These are phyloP conservation scores for Serrognathus titanus DNA, from an alignment of 2,888 invertebrate species.

Conservation along the genomic window DNA sequence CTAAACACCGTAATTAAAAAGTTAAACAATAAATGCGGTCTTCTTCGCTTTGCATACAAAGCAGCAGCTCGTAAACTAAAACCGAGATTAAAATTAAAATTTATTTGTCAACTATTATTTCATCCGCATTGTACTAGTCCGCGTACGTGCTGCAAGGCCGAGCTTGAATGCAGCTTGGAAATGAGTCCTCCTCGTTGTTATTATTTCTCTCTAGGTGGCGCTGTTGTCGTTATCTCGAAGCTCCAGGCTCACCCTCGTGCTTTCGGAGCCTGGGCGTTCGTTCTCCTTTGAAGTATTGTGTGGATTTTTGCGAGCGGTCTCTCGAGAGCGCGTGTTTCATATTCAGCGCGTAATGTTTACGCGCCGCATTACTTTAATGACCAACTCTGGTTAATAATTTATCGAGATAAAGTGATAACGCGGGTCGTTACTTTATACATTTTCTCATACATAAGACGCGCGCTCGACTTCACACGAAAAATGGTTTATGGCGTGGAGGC, in stretches of 20 bases:
- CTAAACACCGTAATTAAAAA: not conserved
- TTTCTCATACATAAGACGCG: too few relatives aligned
- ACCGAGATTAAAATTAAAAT: not conserved
- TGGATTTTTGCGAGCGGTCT: slow-evolving; percentile 27
- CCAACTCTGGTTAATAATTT: slow-evolving; percentile 13
- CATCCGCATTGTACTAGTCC: not conserved
- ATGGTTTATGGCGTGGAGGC: too few relatives aligned
- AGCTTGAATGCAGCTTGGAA: slow-evolving; percentile 4
- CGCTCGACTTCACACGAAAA: too few relatives aligned
- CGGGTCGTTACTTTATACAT: not conserved
- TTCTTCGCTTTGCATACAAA: not conserved
- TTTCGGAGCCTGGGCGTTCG: slow-evolving; percentile 28
- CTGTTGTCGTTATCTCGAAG: slow-evolving; percentile 35
- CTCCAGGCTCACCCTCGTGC: slow-evolving; percentile 34
- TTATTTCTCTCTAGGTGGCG: slow-evolving; percentile 36
- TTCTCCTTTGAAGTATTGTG: slow-evolving; percentile 35
- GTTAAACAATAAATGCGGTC: not conserved
- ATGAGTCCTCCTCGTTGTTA: slow-evolving; percentile 24
- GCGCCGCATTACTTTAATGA: slow-evolving; percentile 14
- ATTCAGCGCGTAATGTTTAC: slow-evolving; percentile 12
- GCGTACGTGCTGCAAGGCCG: not conserved
- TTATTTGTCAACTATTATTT: slow-evolving; percentile 1
- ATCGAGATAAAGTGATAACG: slow-evolving; percentile 6
- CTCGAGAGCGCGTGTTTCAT: slow-evolving; percentile 11
- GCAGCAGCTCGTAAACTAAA: not conserved